Base-by-base conservation (phyloP, 2,113 vertebrate genomes). In the Candoia aspera region DNA sequence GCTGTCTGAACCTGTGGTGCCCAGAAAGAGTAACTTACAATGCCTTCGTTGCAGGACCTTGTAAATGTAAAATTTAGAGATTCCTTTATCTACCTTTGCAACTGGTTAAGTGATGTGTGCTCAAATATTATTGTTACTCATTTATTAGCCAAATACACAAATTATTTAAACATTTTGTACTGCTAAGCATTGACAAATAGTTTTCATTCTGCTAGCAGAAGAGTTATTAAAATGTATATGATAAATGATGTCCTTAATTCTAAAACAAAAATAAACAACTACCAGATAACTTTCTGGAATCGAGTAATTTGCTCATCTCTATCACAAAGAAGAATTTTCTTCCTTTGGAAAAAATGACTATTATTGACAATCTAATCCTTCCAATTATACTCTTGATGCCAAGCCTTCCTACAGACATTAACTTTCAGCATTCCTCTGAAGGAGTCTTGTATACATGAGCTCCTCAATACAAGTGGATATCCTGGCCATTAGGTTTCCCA, bases 61-160 rank as follows among this genome's bases (percentile, higher is more conserved):
- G 99, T 99, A 99, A 99, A 99, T 99, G 99, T 97, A 99, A 99
- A 99, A 99, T 99, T 99, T 99, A 99, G 98, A 98, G 98, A 99
- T 99, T 99, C 98, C 98, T 99, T 99, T 98, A 99, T 98, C 98
- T 98, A 97, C 97, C 99, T 99, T 99, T 99, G 99, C 97, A 98
- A 98, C 98, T 97, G 98, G 98, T 98, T 96, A 98, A 98, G 98
- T 99, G 98, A 98, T 99, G 98, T 99, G 99, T 99, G 98, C 98
- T 98, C 96, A 95, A 29, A 1, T 13, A 8, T 10, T 42, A 19
- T 55, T 37, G 17, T 89, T 49, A 54, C 1, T 58, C 6, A 0
- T 0, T 3, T 15, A 64, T 46, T 33, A 73, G 15, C 90, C 91
- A 55, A 68, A 90, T 5, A 1, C 8, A 64, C 5, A 86, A 59